These are phyloP conservation scores for Scotopteryx bipunctaria DNA, from an alignment of 2,888 invertebrate species.

Conservation along the genomic window DNA sequence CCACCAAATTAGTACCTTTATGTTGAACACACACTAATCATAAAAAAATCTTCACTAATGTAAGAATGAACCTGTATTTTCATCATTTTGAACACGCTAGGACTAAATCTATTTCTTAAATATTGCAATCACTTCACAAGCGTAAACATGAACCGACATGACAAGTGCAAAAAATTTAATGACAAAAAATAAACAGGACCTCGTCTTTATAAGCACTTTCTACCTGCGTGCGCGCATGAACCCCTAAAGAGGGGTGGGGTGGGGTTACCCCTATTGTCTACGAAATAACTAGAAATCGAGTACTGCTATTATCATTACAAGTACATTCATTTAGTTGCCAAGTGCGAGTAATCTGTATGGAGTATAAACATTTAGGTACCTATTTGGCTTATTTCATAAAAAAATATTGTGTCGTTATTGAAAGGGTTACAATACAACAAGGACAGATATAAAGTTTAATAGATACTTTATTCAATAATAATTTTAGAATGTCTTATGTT, in stretches of 20 bases:
- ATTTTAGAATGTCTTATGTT: too few relatives aligned
- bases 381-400: too few relatives aligned
- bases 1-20: slow-evolving; percentile 1
- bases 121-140: slow-evolving; percentile 14
- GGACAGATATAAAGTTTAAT: too few relatives aligned
- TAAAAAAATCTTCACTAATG: not conserved
- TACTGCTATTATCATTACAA: slow-evolving; percentile 11
- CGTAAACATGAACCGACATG: slow-evolving; percentile 14
- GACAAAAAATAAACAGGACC: slow-evolving; percentile 19
- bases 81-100: slow-evolving; percentile 9
- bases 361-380: too few relatives aligned
- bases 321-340: slow-evolving; percentile 4
- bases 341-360: too few relatives aligned
- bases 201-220: slow-evolving; percentile 19
- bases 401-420: too few relatives aligned
- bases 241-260: slow-evolving; percentile 29
- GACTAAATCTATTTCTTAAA: slow-evolving; percentile 1
- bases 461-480: too few relatives aligned
- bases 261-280: slow-evolving; percentile 29
- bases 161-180: slow-evolving; percentile 21
- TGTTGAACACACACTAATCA: too few relatives aligned
- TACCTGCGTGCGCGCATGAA: slow-evolving; percentile 33
- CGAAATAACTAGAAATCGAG: slow-evolving; percentile 18
- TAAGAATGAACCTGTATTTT: slow-evolving; percentile 12
- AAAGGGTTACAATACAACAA: too few relatives aligned